phyloP scores from a whole-genome alignment of 2,797 vertebrate genomes.

The Sebastes diaconus region DNA sequence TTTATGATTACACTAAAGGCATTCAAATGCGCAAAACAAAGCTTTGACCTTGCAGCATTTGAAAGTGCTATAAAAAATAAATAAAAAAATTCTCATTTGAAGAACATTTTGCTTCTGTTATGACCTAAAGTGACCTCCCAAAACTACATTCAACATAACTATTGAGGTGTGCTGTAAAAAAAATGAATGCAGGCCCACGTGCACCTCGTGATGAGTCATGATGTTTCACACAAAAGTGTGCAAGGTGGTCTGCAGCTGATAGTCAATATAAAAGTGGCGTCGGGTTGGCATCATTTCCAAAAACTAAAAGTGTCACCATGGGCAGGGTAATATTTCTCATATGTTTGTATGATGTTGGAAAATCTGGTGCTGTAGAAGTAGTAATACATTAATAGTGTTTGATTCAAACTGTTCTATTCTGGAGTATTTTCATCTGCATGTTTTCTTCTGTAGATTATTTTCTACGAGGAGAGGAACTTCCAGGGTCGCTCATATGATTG shows the following conservation, averaged over 20 bases:
- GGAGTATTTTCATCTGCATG: not conserved
- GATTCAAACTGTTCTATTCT: not conserved
- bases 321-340: conserved; percentile 62
- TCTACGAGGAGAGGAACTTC: conserved; percentile 75
- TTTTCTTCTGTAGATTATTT: conserved; percentile 59
- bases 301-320: conserved; percentile 58
- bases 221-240: conserved; percentile 64
- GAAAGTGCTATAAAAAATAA: not conserved
- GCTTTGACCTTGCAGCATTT: not conserved
- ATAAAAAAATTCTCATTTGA: not conserved
- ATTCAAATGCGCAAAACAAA: not conserved
- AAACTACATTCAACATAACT: conserved; percentile 38
- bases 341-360: not conserved
- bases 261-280: conserved; percentile 61
- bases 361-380: not conserved
- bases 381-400: not conserved
- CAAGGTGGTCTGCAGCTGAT: conserved; percentile 43
- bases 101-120: not conserved
- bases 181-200: conserved; percentile 53
- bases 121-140: conserved; percentile 29
- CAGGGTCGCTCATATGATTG: conserved; percentile 74
- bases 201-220: conserved; percentile 72
- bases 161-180: conserved; percentile 44
- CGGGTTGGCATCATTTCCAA: conserved; percentile 5
- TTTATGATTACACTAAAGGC: not conserved